Conservation (phyloP, 2,113 vertebrate genomes). For the Xenopus laevis region DNA sequence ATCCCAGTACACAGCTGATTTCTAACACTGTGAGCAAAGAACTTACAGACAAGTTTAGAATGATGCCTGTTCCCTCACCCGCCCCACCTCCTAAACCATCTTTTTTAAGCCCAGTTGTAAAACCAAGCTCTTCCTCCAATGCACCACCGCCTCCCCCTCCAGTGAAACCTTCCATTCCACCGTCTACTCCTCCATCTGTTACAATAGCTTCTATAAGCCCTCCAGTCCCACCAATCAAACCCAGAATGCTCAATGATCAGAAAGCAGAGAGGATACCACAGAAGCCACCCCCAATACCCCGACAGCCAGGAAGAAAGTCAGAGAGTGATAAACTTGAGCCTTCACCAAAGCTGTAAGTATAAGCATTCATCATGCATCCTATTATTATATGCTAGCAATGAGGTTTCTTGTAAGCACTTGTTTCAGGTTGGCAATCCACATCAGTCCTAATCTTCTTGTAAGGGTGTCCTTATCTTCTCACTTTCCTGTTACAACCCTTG, state of each 20-base stretch:
- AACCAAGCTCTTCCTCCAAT: conserved; percentile 52
- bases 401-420: too few relatives aligned
- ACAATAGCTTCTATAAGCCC: conserved; percentile 24
- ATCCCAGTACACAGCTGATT: neutral
- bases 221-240: conserved; percentile 58
- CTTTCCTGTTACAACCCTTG: too few relatives aligned
- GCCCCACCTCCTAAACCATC: conserved; percentile 56
- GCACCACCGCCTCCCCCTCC: conserved; percentile 52
- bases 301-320: conserved; percentile 47
- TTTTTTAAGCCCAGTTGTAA: conserved; percentile 45
- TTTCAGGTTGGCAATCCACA: too few relatives aligned
- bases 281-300: conserved; percentile 56
- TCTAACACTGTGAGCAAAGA: conserved; percentile 4
- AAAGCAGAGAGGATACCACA: conserved; percentile 47
- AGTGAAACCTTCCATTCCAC: conserved; percentile 50
- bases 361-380: neutral
- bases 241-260: conserved; percentile 45
- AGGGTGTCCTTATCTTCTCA: too few relatives aligned
- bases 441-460: too few relatives aligned
- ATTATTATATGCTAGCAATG: neutral
- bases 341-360: conserved; percentile 67
- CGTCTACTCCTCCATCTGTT: neutral
- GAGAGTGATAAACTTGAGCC: conserved; percentile 49
- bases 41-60: conserved; percentile 46
- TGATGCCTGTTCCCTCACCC: neutral